Conservation (phyloP, 2,113 vertebrate genomes). For the Nycticorax nycticorax region DNA sequence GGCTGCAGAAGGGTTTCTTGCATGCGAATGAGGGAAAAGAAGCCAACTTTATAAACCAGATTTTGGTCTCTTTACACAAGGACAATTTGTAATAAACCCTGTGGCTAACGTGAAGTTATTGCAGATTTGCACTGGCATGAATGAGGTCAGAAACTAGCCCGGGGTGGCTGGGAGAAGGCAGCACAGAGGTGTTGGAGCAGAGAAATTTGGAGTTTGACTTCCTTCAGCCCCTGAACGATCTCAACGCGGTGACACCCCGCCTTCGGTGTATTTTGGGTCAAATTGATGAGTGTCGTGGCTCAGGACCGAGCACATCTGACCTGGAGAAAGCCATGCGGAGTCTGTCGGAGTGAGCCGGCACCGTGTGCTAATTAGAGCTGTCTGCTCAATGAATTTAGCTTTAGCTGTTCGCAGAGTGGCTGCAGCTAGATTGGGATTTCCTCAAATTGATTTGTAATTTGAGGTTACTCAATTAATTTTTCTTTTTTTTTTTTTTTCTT, state of each 20-base stretch:
- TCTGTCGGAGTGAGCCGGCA: background rate
- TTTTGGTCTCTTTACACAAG: conserved; percentile 63
- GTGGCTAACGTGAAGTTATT: conserved; percentile 50
- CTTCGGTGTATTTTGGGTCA: conserved; percentile 16
- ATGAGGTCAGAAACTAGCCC: conserved; percentile 64
- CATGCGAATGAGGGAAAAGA: conserved; percentile 35
- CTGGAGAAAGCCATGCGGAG: background rate
- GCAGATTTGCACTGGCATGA: conserved; percentile 48
- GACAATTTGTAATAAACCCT: conserved; percentile 65
- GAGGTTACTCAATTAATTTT: conserved; percentile 69
- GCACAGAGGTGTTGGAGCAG: background rate
- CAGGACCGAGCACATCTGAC: background rate
- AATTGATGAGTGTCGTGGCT: background rate
- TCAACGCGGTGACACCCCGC: fast-evolving
- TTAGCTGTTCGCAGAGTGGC: background rate
- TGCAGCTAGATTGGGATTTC: conserved; percentile 58
- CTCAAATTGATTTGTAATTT: conserved; percentile 69
- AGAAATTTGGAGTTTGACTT: conserved; percentile 20
- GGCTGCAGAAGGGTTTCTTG: background rate
- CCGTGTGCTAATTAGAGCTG: conserved; percentile 46
- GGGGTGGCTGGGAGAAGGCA: conserved; percentile 19
- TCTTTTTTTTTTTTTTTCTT: background rate
- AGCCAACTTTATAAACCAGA: conserved; percentile 29
- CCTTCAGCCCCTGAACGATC: background rate
- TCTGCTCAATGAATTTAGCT: conserved; percentile 44